Evolutionary conservation across 1,140 invertebrate genomes (phyloP), one percentile per base, ranked within the genome.

Genomic region (Lepidurus packardi): DNA sequence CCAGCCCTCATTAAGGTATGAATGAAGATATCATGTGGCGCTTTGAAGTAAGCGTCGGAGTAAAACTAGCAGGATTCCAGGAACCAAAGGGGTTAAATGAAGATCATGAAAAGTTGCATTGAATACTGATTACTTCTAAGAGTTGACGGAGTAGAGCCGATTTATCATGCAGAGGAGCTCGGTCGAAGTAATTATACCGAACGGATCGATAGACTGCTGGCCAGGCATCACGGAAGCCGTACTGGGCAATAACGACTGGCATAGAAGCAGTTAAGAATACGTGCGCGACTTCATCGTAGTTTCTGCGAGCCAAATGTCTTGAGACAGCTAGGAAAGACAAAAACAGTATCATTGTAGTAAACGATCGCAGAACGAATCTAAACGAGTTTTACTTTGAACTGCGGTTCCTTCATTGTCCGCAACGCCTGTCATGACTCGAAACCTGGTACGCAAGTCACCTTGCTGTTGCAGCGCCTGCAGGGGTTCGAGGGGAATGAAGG

Each of bases 401-500:
- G 45, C 44, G 73, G 77, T 73, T 43, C 87, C 88, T 81, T 91
- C 89, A 80, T 89, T 85, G 77, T 88, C 88, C 13, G 87, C 87
- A 24, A 89, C 86, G 41, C 90, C 90, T 45, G 89, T 86, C n/a
- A 90, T 81, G 25, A 90, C 84, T 24, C 88, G 87, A 44, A 88
- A 41, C 24, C 47, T 84, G 78, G 87, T 84, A 25, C 82, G 83
- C 44, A 85, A 85, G 76, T 85, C 85, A 65, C 85, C 86, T 65
- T 84, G 83, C 78, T 84, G 83, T 3, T 88, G 82, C 43, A 85
- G 86, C 80, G 85, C 80, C n/a, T 83, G 79, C 13, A 88, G 85
- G 76, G 86, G 82, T n/a, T 82, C 77, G 3, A 88, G 88, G 77
- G 90, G 83, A 81, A 89, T 89, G 81, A 87, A 87, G 79, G 88